Evolutionary conservation across 2,113 vertebrate genomes (phyloP).

Genomic region (Coracopsis vasa): DNA sequence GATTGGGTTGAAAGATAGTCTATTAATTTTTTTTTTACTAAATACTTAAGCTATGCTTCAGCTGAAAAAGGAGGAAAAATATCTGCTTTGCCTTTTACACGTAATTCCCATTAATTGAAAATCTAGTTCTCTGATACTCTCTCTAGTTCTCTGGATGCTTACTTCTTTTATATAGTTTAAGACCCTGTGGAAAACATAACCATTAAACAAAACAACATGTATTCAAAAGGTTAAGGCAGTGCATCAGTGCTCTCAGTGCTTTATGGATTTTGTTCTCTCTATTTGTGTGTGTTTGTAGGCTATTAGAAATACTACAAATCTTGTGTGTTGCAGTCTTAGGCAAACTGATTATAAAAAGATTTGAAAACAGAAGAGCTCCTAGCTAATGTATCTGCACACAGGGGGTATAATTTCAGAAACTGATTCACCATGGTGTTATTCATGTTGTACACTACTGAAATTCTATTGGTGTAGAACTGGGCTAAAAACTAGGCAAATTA

Average conservation of each 20-base stretch:
- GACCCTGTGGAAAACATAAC: neutral
- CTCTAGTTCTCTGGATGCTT: neutral
- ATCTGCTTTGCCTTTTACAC: neutral
- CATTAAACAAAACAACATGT: neutral
- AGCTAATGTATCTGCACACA: neutral
- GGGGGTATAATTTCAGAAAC: neutral
- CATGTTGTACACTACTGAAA: neutral
- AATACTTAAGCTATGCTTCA: neutral
- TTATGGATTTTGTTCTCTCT: neutral
- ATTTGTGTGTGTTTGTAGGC: neutral
- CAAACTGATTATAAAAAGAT: neutral
- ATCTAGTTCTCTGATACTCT: neutral
- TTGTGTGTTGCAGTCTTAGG: neutral
- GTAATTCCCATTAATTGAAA: neutral
- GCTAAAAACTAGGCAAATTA: slow-evolving; percentile 25
- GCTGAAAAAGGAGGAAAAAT: neutral
- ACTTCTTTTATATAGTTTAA: neutral
- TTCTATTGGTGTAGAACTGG: neutral
- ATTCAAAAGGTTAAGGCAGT: neutral
- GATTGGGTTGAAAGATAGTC: neutral
- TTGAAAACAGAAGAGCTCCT: neutral
- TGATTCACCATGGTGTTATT: neutral
- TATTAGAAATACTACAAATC: neutral
- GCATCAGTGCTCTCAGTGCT: neutral
- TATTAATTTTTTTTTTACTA: neutral